Base-by-base conservation (phyloP, 2,888 invertebrate genomes). In the Asteroscopus sphinx region DNA sequence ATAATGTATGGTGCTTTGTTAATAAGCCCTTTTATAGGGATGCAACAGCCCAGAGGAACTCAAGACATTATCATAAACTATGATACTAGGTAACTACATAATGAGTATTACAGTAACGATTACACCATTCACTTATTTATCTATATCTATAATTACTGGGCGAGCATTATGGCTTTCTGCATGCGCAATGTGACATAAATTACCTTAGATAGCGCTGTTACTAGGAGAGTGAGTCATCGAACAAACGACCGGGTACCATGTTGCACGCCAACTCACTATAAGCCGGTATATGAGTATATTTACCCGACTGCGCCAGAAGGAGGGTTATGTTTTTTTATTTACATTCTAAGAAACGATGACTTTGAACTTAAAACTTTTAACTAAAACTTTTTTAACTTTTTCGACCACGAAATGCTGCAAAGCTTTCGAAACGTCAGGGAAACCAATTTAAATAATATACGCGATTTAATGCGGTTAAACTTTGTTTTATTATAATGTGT, bases 171-270 rank as follows among this genome's bases (percentile, higher is more conserved):
- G 44, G 47, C 40, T 69, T 56, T 73, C 45, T 58, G 58, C 57
- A 68, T 60, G 47, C 41, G 52, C 47, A 67, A 60, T 74, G 36
- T 58, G 57, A 77, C 64, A 75, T 61, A 73, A 73, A 73, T 68
- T 73, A 73, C 60, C 45, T 57, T 57, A 59, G 61, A 62, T 66
- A 60, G 45, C 42, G 57, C 39, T 36, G 21, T 41, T 33, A 46
- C 17, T 58, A 35, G 28, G 41, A n/a, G 45, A 49, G 40, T 73
- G 67, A 77, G 58, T 67, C 71, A 61, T 67, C 30, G 47, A 49
- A 64, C 68, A 77, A 70, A 69, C 35, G 58, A 63, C 35, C 36
- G 15, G 30, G 49, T 69, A 49, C 57, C 77, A 61, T 77, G 71
- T 70, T 67, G 47, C 71, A 74, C 70, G 67, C 70, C 51, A 73